A percentile compares a stretch with the other conserved stretches of the same genome.
These are phyloP conservation scores for Ametastegia equiseti DNA, from an alignment of 2,888 invertebrate species.

Conservation along the genomic window DNA sequence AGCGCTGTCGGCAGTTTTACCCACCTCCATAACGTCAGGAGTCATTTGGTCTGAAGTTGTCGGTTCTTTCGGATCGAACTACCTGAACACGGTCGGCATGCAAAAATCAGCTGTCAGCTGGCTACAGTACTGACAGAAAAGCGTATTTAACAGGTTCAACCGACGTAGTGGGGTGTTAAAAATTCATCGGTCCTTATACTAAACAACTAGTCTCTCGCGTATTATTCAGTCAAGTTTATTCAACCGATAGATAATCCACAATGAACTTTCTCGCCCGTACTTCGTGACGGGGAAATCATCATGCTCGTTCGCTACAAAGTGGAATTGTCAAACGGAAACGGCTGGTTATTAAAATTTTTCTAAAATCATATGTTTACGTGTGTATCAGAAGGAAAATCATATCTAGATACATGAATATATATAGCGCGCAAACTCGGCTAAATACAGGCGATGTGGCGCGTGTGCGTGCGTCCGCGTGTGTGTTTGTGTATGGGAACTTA, in stretches of 20 bases:
- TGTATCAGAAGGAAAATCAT: background rate
- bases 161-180: no score
- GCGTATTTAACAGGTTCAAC: background rate
- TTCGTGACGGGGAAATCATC: no score
- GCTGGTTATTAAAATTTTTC: no score
- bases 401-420: background rate
- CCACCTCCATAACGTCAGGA: no score
- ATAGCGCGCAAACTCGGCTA: background rate
- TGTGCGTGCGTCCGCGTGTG: background rate
- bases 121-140: background rate
- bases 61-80: background rate
- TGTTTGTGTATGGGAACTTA: background rate
- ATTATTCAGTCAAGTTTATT: no score
- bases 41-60: background rate
- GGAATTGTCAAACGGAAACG: no score
- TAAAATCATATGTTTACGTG: no score
- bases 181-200: no score
- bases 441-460: background rate
- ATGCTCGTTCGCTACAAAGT: no score
- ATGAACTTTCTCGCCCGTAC: no score
- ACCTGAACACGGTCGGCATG: background rate
- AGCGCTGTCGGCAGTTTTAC: background rate
- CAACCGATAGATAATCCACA: no score
- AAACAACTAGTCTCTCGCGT: no score
- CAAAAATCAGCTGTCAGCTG: constrained; percentile 18